Evolutionary conservation across 2,113 vertebrate species (phyloP).

Genomic region (Gallinago jamesoni): DNA sequence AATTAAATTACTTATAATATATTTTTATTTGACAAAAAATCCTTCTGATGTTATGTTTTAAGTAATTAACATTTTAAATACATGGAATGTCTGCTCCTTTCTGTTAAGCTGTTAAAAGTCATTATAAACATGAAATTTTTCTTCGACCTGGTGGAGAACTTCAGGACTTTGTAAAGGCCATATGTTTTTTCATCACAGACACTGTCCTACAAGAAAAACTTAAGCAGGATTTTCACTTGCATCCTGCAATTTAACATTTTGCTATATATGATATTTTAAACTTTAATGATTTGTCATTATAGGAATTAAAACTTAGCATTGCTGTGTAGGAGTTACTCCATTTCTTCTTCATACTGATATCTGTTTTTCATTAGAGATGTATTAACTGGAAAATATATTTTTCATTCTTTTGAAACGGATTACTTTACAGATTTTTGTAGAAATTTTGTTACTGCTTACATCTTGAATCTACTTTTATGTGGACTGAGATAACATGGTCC

Average conservation of each 20-base stretch:
- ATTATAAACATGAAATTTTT: neutral
- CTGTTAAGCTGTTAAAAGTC: neutral
- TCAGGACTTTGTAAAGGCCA: neutral
- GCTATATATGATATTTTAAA: neutral
- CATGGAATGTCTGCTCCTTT: neutral
- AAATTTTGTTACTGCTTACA: neutral
- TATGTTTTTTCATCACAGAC: neutral
- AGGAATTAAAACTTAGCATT: neutral
- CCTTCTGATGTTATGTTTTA: neutral
- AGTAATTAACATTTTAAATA: neutral
- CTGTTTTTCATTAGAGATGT: neutral
- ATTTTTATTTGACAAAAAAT: neutral
- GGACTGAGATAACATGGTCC: neutral
- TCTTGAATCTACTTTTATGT: neutral
- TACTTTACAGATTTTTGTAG: neutral
- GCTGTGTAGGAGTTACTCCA: neutral
- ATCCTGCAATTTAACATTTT: neutral
- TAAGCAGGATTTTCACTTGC: neutral
- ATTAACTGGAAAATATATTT: neutral
- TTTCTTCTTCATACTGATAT: neutral
- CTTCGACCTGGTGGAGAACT: neutral
- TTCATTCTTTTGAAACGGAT: neutral
- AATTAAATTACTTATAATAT: neutral
- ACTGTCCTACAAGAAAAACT: neutral
- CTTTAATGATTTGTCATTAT: neutral